Evolutionary conservation across 2,888 invertebrate species (phyloP).

Genomic region (Dermolepida albohirtum): DNA sequence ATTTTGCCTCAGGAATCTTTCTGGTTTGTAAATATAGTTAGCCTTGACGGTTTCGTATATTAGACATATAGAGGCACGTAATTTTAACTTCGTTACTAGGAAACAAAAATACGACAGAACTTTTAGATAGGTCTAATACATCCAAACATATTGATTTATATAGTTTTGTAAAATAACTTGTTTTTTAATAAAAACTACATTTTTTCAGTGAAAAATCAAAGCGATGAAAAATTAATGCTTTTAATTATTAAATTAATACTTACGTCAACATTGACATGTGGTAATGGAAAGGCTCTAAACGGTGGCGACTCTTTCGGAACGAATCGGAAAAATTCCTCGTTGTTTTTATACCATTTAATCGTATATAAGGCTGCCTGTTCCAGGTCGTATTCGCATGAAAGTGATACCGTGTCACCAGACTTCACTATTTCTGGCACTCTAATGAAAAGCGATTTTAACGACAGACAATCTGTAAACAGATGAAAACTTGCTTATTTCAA

Average conservation of each 20-base stretch:
- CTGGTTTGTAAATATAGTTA: too few species aligned
- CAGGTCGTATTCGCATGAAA: constrained; percentile 68
- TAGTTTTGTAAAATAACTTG: too few species aligned
- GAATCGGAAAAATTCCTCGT: constrained; percentile 69
- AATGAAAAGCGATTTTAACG: constrained; percentile 60
- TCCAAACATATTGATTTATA: too few species aligned
- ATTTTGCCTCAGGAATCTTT: too few species aligned
- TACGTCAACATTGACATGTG: constrained; percentile 67
- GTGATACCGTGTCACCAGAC: constrained; percentile 65
- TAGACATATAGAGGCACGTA: too few species aligned
- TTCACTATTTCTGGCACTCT: constrained; percentile 65
- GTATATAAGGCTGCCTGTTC: constrained; percentile 68
- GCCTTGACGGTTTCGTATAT: too few species aligned
- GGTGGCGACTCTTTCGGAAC: constrained; percentile 69
- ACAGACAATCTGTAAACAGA: constrained; percentile 52
- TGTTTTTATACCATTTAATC: constrained; percentile 70
- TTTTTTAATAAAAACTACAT: too few species aligned
- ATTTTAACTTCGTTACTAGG: too few species aligned
- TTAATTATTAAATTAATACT: constrained; percentile 53
- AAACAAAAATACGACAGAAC: too few species aligned
- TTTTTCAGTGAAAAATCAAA: constrained; percentile 10
- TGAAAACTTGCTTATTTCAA: constrained; percentile 5
- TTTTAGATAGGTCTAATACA: too few species aligned
- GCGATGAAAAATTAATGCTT: constrained; percentile 14
- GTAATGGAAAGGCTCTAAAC: constrained; percentile 65